Evolutionary conservation across 2,888 invertebrate species (phyloP), one percentile per base, ranked within the genome.

Genomic region (Sinodicranocentrus sp.): DNA sequence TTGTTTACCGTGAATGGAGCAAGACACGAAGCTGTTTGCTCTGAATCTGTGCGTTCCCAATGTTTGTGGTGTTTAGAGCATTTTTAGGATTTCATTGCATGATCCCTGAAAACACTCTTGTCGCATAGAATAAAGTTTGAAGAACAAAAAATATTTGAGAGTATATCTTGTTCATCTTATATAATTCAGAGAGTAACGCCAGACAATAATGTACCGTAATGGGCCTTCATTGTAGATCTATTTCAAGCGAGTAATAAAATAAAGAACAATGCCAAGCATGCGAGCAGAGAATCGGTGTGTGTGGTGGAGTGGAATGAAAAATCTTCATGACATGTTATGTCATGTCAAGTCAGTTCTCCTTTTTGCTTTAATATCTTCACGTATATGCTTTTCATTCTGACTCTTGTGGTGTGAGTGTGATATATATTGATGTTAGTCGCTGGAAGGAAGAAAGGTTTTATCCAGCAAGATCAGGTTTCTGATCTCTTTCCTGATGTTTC

Each of bases 311-410:
- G 52, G 63, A 65, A 75, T 65, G 76, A 76, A 76, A 76, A 78
- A 68, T 70, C 48, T 70, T 17, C 44, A 28, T 78, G 77, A 68
- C 77, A 78, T 70, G 77, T 59, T 59, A 59, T 78, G 77, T 78
- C 77, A 68, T 78, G 70, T 70, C 77, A 78, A 61, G 59, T 57
- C 76, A 59, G 21, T 44, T 15, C 68, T 70, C 26, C 57, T 70
- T 15, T 78, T 28, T 54, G 17, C 52, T 43, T 54, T 52, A 26
- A 54, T 77, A 65, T 59, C 54, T 15, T 71, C 71, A 21, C 28
- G 2, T 8, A 8, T 13, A 26, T 6, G 61, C 26, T 6, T 52
- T 52, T 28, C 21, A 59, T 57, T 57, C 57, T 25, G 13, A 1
- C 25, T 57, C 33, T 33, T 33, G 33, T 33, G 3, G 33, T 33